Evolutionary conservation across 1,140 invertebrate species (phyloP).

Genomic region (Hestina assimilis): DNA sequence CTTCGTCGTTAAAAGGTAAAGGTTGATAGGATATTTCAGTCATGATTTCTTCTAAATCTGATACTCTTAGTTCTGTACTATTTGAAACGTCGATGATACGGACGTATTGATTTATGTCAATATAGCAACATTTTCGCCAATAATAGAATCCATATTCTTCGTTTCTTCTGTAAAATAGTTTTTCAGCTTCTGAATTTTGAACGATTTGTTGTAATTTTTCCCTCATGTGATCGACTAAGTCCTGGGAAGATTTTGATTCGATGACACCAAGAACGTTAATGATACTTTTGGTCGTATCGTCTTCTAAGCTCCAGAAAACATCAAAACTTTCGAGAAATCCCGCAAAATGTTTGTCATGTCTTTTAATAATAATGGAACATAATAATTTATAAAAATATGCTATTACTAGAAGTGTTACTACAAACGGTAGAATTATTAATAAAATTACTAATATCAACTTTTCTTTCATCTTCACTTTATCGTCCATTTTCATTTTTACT

Average conservation of each 20-base stretch:
- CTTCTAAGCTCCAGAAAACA: constrained; percentile 77
- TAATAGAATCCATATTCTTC: constrained; percentile 76
- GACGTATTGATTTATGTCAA: constrained; percentile 66
- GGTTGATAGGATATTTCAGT: constrained; percentile 56
- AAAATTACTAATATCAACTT: constrained; percentile 38
- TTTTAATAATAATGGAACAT: constrained; percentile 45
- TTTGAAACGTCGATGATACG: constrained; percentile 55
- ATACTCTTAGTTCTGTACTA: constrained; percentile 40
- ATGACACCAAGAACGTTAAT: constrained; percentile 73
- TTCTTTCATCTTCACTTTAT: constrained; percentile 30
- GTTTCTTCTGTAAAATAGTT: constrained; percentile 67
- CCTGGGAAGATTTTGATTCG: constrained; percentile 50
- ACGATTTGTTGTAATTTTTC: constrained; percentile 39
- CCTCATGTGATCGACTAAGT: constrained; percentile 40
- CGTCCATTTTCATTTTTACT: constrained; percentile 29
- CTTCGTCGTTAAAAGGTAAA: constrained; percentile 67
- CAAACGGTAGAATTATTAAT: constrained; percentile 39
- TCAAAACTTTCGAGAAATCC: constrained; percentile 75
- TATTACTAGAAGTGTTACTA: constrained; percentile 35
- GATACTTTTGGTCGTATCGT: constrained; percentile 48
- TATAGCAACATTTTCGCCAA: constrained; percentile 63
- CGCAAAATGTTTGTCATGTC: constrained; percentile 56
- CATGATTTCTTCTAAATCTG: constrained; percentile 58
- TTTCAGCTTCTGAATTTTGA: constrained; percentile 36
- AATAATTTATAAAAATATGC: constrained; percentile 49